Percentiles rank a stretch among this genome's conserved stretches.
Evolutionary conservation across 2,888 invertebrate species (phyloP).

Genomic region (Merodon equestris): DNA sequence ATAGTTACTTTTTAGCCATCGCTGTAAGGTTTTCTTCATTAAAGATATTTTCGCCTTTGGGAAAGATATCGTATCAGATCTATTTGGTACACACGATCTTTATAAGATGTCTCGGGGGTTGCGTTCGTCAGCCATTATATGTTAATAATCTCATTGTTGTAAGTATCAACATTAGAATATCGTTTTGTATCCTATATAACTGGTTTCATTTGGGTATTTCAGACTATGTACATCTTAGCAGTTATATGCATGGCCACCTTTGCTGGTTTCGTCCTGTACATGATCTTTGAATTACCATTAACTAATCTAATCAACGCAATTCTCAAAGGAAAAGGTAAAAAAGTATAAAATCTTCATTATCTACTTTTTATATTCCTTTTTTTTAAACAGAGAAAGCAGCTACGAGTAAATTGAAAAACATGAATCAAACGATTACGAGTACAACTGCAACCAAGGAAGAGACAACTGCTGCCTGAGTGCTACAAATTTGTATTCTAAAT

Average conservation of each 20-base stretch:
- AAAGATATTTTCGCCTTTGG: slow-evolving; percentile 72
- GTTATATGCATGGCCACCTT: slow-evolving; percentile 71
- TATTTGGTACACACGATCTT: slow-evolving; percentile 75
- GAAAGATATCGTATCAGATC: slow-evolving; percentile 74
- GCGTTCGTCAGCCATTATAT: slow-evolving; percentile 72
- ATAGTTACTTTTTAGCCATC: slow-evolving; percentile 69
- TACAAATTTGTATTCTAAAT: no score
- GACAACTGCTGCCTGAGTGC: no score
- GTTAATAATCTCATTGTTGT: slow-evolving; percentile 72
- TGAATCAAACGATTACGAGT: background rate
- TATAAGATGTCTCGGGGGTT: slow-evolving; percentile 70
- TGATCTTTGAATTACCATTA: slow-evolving; percentile 43
- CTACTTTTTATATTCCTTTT: background rate
- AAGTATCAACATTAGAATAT: slow-evolving; percentile 38
- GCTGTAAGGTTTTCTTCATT: slow-evolving; percentile 71
- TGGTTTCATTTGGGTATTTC: slow-evolving; percentile 52
- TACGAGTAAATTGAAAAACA: background rate
- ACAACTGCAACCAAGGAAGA: slow-evolving; percentile 10
- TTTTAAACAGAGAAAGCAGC: background rate
- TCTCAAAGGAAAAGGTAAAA: slow-evolving; percentile 17
- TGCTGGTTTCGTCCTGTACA: slow-evolving; percentile 67
- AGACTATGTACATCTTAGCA: slow-evolving; percentile 70
- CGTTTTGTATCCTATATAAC: no score
- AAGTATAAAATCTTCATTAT: background rate
- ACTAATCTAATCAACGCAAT: slow-evolving; percentile 21